Base-by-base conservation (phyloP, 2,888 invertebrate species). In the Tiliacea aurago region DNA sequence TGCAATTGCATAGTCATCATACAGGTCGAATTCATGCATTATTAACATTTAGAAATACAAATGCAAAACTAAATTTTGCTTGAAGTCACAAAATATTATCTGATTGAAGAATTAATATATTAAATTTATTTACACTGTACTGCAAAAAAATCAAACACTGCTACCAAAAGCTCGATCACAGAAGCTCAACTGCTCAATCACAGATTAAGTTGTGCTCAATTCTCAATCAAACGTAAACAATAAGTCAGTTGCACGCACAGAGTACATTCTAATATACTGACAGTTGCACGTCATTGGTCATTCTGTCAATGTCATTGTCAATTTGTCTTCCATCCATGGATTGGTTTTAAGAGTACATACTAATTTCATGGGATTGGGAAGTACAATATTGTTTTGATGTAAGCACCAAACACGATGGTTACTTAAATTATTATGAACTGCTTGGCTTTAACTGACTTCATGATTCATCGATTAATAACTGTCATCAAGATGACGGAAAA, bases 1-100 rank as follows among this genome's bases (percentile, higher is more conserved):
- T 87, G 97, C 97, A 90, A 97, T 96, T 83, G 96, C 95, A 92
- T 97, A 97, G 92, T 97, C 97, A 80, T 93, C 91, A 73, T 90
- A 90, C 0, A 85, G 72, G 85, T 91, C 86, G 79, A 87, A 85
- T 71, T 89, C 89, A 84, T 91, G 88, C 89, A 91, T 90, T 84
- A 84, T 87, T 65, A 79, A 59, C 71, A 74, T 84, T 61, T 75
- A 78, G 72, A 62, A 74, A 53, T 62, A 70, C 15, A 63, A 76
- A 76, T 55, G 62, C 58, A 78, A 70, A 69, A 70, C 53, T 53
- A 47, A 49, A 41, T 69, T 56, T 70, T 63, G 28, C 33, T 68
- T 74, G 11, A 68, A 73, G 10, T 69, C 58, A 77, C 62, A 47
- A 61, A 62, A 56, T 64, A 47, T 20, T 55, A 53, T 37, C 10